Base-by-base conservation (phyloP, 2,113 vertebrate genomes). In the Tilapia sparmanii region DNA sequence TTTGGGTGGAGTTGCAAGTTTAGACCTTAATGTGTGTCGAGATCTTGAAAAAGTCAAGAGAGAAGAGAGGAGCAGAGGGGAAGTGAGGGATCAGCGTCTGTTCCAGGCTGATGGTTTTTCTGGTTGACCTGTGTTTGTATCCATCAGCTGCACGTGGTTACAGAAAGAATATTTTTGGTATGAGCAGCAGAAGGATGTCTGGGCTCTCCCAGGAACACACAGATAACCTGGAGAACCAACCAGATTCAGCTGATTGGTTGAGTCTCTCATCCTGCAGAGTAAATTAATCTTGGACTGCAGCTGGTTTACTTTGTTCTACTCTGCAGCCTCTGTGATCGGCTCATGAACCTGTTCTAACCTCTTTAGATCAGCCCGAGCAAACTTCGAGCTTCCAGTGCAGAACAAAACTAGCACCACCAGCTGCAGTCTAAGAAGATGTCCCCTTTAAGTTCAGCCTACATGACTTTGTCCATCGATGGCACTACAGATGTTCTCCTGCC, bases 311-410 rank as follows among this genome's bases (percentile, higher is more conserved):
- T 68, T 8, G 63, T 68, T 71, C 12, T 1, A 1, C 38, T 42
- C 38, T 71, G 66, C 66, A 3, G 66, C n/a, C n/a, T 16, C 66
- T 24, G 59, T 19, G 66, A 42, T 57, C 0, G 3, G 0, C 66
- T 42, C 35, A 15, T 71, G 66, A 42, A 71, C n/a, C 35, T 0
- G 12, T 42, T 71, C 5, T 63, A 33, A 68, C 12, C 0, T 22
- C 19, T 38, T 42, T 3, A 71, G 5, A 1, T 63, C 59, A 33
- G 29, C 29, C 22, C 5, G 6, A n/a, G 35, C 2, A 71, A 42
- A 22, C 38, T 0, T 71, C 13, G 2, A 68, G 35, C 35, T 1
- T 0, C 68, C 68, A 0, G 38, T 40, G 35, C n/a, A 71, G 2
- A 4, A 24, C 35, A 71, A 71, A 40, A 6, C 0, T 15, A 71